A percentile compares a stretch with the other conserved stretches of the same genome.
Evolutionary conservation across 2,113 vertebrate species (phyloP).

Genomic region (Myotis yumanensis): DNA sequence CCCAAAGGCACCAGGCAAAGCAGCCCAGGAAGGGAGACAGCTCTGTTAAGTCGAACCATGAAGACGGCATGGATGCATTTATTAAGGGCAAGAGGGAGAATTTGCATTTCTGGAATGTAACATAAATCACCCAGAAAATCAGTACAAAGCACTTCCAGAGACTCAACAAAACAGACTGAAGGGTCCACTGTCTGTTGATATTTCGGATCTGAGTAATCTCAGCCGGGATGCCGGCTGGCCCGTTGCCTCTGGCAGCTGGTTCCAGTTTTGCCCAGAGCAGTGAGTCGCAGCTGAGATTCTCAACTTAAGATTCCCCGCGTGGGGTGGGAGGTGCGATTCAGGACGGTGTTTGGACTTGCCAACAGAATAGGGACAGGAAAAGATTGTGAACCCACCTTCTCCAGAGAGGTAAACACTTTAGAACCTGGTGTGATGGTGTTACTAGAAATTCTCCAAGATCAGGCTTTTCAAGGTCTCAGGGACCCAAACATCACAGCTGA

Average conservation of each 20-base stretch:
- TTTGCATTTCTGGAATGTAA: not conserved
- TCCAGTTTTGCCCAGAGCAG: not conserved
- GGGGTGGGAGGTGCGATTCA: not conserved
- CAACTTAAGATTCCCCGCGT: not conserved
- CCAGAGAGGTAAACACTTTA: not conserved
- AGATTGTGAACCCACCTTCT: not conserved
- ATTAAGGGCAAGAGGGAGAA: not conserved
- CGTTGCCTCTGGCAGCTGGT: not conserved
- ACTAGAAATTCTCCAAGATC: not conserved
- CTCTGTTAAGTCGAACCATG: not conserved
- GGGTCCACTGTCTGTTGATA: not conserved
- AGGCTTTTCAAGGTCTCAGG: not conserved
- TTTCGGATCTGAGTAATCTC: conserved; percentile 2
- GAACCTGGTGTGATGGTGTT: not conserved
- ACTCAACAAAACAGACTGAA: not conserved
- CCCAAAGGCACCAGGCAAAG: not conserved
- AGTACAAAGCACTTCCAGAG: not conserved
- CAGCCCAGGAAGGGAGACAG: not conserved
- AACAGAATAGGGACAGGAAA: not conserved
- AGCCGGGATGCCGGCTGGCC: not conserved
- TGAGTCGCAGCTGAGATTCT: not conserved
- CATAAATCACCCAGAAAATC: conserved; percentile 34
- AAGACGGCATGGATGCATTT: not conserved
- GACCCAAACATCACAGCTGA: not conserved
- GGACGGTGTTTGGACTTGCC: not conserved